A percentile compares a stretch with the other conserved stretches of the same genome.
These are phyloP conservation scores for Prunella strophiata DNA, from an alignment of 2,797 vertebrate species.

Conservation along the genomic window DNA sequence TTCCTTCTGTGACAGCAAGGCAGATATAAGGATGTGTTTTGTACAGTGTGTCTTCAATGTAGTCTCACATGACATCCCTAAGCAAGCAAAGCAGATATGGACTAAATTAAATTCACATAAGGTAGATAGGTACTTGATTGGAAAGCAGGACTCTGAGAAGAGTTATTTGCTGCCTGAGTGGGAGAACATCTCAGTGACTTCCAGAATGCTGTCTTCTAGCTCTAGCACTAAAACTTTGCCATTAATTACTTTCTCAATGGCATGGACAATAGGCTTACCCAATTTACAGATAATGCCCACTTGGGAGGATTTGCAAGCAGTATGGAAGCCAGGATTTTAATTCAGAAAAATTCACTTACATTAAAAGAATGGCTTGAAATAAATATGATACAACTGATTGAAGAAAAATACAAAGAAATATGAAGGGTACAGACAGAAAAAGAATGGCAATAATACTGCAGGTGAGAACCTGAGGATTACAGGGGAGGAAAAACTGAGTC, in stretches of 20 bases:
- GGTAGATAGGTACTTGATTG: background rate
- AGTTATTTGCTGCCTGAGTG: background rate
- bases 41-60: background rate
- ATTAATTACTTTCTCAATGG: background rate
- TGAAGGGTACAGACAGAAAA: background rate
- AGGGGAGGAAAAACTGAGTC: background rate
- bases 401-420: background rate
- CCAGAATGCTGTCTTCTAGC: background rate
- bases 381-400: background rate
- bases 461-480: background rate
- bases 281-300: background rate
- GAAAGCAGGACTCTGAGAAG: background rate
- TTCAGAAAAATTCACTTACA: background rate
- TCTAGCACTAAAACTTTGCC: background rate
- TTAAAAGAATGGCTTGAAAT: background rate
- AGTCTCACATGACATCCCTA: background rate
- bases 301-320: background rate
- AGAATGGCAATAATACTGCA: background rate
- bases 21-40: background rate
- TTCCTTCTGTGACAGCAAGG: constrained; percentile 33
- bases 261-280: background rate
- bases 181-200: background rate
- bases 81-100: background rate
- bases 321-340: background rate
- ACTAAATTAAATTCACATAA: constrained; percentile 19